phyloP scores from a whole-genome alignment of 2,888 invertebrate species.

The Acronicta aceris region DNA sequence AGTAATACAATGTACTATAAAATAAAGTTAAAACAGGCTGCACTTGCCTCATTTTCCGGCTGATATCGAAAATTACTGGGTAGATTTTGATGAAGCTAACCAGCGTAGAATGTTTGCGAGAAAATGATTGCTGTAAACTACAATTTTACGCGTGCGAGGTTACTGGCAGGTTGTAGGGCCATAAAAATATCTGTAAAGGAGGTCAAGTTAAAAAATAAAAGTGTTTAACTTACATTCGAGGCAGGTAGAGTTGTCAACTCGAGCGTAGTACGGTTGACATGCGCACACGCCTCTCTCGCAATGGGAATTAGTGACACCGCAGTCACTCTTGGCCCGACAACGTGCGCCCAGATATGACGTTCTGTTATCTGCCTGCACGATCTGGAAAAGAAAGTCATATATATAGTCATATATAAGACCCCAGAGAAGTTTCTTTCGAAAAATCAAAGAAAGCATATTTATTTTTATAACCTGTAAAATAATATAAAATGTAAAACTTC shows the following conservation, averaged over 20 bases:
- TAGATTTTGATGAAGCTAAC: conserved; percentile 20
- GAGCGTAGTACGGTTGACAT: conserved; percentile 95
- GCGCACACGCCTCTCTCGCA: conserved; percentile 93
- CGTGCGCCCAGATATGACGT: conserved; percentile 88
- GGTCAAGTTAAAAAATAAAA: conserved; percentile 27
- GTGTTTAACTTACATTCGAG: conserved; percentile 93
- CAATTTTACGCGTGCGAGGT: background rate
- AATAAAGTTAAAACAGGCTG: conserved; percentile 11
- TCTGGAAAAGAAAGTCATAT: conserved; percentile 64
- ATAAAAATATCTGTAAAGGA: conserved; percentile 2
- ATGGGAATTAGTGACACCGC: conserved; percentile 90
- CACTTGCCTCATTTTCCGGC: conserved; percentile 21
- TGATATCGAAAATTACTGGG: conserved; percentile 12
- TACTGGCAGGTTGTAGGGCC: background rate
- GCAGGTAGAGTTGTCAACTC: conserved; percentile 93
- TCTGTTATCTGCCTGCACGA: conserved; percentile 65
- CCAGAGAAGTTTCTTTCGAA: too few species aligned
- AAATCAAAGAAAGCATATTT: too few species aligned
- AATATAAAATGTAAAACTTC: too few species aligned
- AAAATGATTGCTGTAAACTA: conserved; percentile 17
- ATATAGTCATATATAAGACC: too few species aligned
- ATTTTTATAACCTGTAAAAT: too few species aligned
- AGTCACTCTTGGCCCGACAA: conserved; percentile 91
- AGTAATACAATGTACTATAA: conserved; percentile 12
- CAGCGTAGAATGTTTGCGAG: conserved; percentile 24